These are phyloP conservation scores for Proteles cristata DNA, from an alignment of 2,113 vertebrate genomes.

Conservation along the genomic window DNA sequence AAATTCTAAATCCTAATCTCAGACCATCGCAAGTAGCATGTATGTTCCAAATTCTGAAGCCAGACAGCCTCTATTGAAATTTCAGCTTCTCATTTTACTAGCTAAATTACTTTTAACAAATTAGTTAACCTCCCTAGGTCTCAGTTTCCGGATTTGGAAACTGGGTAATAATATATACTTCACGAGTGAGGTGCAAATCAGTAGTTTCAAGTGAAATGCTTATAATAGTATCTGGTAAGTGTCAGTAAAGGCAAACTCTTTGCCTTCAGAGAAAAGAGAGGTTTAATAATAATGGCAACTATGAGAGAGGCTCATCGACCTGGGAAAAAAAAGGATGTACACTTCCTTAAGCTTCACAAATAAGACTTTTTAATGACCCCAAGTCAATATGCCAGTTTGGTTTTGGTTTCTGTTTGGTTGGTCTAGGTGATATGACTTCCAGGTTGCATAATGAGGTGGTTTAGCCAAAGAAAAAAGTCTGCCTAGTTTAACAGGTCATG, in stretches of 20 bases:
- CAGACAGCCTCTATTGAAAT: neutral
- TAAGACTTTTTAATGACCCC: neutral
- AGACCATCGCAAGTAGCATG: neutral
- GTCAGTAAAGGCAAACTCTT: neutral
- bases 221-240: neutral
- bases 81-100: neutral
- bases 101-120: conserved; percentile 19
- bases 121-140: neutral
- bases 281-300: neutral
- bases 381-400: neutral
- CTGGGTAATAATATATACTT: neutral
- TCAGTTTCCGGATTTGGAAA: neutral
- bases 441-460: neutral
- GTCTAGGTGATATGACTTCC: neutral
- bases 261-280: neutral
- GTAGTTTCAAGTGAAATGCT: neutral
- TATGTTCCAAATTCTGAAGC: neutral
- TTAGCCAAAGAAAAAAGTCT: neutral
- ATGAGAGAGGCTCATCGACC: neutral
- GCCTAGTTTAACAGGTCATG: neutral
- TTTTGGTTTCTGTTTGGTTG: neutral
- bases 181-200: neutral
- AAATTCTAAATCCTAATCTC: neutral
- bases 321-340: neutral
- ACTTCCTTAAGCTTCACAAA: neutral